phyloP scores from a whole-genome alignment of 2,888 invertebrate species.

The Ectropis crepuscularia region DNA sequence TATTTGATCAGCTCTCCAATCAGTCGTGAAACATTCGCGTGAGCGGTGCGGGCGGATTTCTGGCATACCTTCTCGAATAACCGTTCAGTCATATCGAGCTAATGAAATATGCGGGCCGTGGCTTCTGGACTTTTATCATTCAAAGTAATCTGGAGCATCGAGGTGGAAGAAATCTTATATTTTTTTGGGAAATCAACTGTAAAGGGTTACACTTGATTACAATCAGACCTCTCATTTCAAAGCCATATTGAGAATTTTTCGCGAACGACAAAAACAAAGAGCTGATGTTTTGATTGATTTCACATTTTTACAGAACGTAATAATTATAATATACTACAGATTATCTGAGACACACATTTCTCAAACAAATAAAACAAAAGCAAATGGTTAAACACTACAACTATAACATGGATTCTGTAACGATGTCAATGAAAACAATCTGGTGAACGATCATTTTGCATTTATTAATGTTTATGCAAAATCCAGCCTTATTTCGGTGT shows the following conservation, averaged over 20 bases:
- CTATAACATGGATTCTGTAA: not conserved
- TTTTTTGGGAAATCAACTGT: not conserved
- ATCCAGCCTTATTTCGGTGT: conserved; percentile 21
- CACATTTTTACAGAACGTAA: no score
- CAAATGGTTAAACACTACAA: not conserved
- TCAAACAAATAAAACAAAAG: no score
- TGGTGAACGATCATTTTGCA: not conserved
- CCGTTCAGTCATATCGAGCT: conserved; percentile 12
- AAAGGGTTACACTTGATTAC: not conserved
- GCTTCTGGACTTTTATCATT: conserved; percentile 9
- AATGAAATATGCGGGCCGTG: conserved; percentile 13
- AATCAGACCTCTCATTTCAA: not conserved
- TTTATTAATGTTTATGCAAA: conserved; percentile 14
- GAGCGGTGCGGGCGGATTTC: conserved; percentile 11
- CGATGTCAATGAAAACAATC: conserved; percentile 15
- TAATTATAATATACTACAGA: no score
- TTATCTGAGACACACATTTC: no score
- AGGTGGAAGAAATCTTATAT: not conserved
- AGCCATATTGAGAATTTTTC: not conserved
- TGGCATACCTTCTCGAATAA: conserved; percentile 9
- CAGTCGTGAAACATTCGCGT: conserved; percentile 15
- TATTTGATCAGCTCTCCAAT: conserved; percentile 3
- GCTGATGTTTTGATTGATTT: no score
- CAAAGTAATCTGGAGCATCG: not conserved
- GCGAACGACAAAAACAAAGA: no score